phyloP scores from a whole-genome alignment of 2,797 vertebrate species.

The Syngnathus rostellatus region DNA sequence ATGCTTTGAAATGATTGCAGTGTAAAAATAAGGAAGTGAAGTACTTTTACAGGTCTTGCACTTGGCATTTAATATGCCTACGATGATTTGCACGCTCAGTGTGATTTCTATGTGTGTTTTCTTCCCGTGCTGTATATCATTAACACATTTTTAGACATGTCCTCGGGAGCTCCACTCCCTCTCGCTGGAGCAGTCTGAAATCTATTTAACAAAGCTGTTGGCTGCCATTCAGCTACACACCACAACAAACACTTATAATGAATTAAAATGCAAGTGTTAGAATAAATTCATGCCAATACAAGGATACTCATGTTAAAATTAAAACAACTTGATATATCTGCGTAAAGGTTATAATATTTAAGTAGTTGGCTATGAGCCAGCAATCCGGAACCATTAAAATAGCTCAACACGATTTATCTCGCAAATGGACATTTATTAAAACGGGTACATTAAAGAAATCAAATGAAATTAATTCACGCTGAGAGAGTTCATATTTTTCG shows the following conservation, averaged over 20 bases:
- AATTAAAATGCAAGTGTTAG: constrained; percentile 30
- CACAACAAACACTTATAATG: constrained; percentile 32
- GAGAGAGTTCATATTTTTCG: background rate
- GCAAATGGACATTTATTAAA: background rate
- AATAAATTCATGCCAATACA: constrained; percentile 28
- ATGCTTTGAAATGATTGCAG: background rate
- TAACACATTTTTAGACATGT: constrained; percentile 33
- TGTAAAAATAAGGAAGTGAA: background rate
- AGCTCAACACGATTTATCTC: background rate
- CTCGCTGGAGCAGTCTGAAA: constrained; percentile 24
- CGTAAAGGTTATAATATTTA: background rate
- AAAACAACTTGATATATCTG: background rate
- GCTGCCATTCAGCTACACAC: constrained; percentile 29
- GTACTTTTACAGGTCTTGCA: background rate
- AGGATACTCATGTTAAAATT: constrained; percentile 8
- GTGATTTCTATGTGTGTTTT: constrained; percentile 21
- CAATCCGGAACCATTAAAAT: background rate
- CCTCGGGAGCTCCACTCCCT: constrained; percentile 23
- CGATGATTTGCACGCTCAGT: background rate
- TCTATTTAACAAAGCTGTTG: constrained; percentile 32
- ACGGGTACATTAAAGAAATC: background rate
- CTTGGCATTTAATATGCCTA: constrained; percentile 4
- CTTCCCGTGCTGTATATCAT: constrained; percentile 29
- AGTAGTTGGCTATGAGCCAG: background rate
- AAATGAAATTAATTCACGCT: background rate